Percentiles rank a stretch among this genome's conserved stretches.
Conservation (phyloP, 2,888 invertebrate species). For the Cantharis flavilabris region DNA sequence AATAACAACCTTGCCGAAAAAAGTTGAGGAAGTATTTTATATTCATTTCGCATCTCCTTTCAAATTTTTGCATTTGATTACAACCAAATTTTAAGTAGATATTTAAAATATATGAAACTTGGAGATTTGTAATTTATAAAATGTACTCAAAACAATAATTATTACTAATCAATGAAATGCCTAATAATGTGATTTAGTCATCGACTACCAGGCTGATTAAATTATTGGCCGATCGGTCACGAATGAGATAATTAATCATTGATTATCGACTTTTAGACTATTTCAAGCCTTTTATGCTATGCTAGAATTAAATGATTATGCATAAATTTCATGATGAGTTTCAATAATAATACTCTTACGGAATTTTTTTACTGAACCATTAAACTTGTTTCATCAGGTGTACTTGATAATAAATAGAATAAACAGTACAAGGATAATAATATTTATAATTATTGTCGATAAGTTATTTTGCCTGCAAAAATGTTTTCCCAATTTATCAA, state of each 20-base stretch:
- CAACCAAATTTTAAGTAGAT: neutral
- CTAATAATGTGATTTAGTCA: neutral
- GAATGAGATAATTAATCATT: neutral
- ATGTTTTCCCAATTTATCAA: too few relatives aligned
- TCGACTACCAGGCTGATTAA: neutral
- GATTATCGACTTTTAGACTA: neutral
- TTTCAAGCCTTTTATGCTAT: neutral
- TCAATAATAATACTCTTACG: neutral
- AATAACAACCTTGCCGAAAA: neutral
- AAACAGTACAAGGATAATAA: neutral
- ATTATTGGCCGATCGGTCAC: neutral
- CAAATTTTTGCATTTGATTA: neutral
- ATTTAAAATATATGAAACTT: too few relatives aligned
- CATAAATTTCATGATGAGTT: neutral
- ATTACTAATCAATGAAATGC: neutral
- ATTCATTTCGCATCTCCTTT: neutral
- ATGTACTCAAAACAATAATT: neutral
- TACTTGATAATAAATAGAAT: neutral
- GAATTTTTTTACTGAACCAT: neutral
- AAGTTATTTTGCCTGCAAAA: too few relatives aligned
- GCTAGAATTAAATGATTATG: neutral
- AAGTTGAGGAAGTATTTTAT: neutral
- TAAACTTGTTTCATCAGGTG: neutral
- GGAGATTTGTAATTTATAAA: neutral
- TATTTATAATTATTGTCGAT: too few relatives aligned